Conservation (phyloP, 2,113 vertebrate genomes). For the Myiozetetes cayanensis region DNA sequence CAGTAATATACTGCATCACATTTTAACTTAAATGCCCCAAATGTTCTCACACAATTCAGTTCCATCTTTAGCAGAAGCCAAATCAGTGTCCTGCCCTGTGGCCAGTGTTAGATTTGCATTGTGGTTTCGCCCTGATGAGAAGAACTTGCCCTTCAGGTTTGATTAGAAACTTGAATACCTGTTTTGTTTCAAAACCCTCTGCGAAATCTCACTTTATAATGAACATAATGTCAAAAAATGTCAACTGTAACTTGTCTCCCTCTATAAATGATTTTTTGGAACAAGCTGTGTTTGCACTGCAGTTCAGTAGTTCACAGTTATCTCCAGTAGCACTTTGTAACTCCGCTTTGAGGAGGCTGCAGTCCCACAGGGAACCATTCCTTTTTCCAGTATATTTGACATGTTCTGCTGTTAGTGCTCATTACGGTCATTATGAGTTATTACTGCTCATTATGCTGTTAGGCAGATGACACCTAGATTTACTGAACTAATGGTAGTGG, state of each 20-base stretch:
- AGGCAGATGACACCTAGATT: slow-evolving; percentile 62
- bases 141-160: background rate
- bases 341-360: slow-evolving; percentile 4
- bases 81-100: background rate
- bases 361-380: slow-evolving; percentile 41
- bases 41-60: background rate
- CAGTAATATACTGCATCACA: background rate
- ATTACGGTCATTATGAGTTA: slow-evolving; percentile 64
- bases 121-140: background rate
- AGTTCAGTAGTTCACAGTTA: slow-evolving; percentile 2
- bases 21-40: background rate
- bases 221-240: slow-evolving; percentile 8
- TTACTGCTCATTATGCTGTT: slow-evolving; percentile 64
- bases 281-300: background rate
- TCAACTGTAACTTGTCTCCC: background rate
- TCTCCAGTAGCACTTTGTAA: background rate
- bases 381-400: slow-evolving; percentile 59
- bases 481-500: slow-evolving; percentile 30
- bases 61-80: background rate
- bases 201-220: slow-evolving; percentile 5
- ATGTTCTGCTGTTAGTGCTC: slow-evolving; percentile 61
- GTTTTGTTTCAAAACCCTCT: background rate
- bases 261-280: background rate
- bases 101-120: background rate
- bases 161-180: background rate